A percentile compares a stretch with the other conserved stretches of the same genome.
Conservation (phyloP, 2,888 invertebrate genomes). For the Papilio gigon region DNA sequence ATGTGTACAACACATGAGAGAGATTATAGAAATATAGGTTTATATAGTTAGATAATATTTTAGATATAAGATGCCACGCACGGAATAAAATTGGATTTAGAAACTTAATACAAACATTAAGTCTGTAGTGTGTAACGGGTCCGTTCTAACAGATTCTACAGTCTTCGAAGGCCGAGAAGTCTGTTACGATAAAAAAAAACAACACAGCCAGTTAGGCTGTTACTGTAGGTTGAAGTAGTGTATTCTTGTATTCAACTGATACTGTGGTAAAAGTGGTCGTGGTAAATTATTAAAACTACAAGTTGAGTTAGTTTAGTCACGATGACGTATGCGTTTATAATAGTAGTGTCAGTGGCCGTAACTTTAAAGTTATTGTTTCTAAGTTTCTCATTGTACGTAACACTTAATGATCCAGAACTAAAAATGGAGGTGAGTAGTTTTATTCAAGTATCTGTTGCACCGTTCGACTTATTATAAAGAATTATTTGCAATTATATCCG, state of each 20-base stretch:
- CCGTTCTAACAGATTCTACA: slow-evolving; percentile 54
- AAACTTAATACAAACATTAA: not conserved
- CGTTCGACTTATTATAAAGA: not conserved
- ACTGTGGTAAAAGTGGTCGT: slow-evolving; percentile 4
- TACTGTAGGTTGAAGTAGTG: slow-evolving; percentile 53
- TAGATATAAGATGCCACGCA: not conserved
- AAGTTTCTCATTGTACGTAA: slow-evolving; percentile 72
- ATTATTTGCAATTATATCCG: not conserved
- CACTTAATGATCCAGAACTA: slow-evolving; percentile 52
- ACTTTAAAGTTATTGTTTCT: slow-evolving; percentile 71
- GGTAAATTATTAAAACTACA: slow-evolving; percentile 15
- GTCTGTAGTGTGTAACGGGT: not conserved
- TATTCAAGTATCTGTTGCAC: too few relatives aligned
- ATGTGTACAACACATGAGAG: too few relatives aligned
- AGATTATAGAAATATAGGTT: too few relatives aligned
- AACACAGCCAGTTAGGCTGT: slow-evolving; percentile 55
- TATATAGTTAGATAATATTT: slow-evolving; percentile 11
- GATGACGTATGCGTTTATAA: slow-evolving; percentile 61
- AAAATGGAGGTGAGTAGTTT: slow-evolving; percentile 39
- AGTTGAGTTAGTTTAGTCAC: slow-evolving; percentile 14
- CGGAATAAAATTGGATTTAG: slow-evolving; percentile 18
- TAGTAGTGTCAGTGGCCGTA: slow-evolving; percentile 73
- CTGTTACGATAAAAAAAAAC: slow-evolving; percentile 64
- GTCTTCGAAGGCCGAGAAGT: slow-evolving; percentile 51
- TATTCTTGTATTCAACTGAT: slow-evolving; percentile 53